Evolutionary conservation across 2,113 vertebrate genomes (phyloP).

Genomic region (Mellivora capensis): DNA sequence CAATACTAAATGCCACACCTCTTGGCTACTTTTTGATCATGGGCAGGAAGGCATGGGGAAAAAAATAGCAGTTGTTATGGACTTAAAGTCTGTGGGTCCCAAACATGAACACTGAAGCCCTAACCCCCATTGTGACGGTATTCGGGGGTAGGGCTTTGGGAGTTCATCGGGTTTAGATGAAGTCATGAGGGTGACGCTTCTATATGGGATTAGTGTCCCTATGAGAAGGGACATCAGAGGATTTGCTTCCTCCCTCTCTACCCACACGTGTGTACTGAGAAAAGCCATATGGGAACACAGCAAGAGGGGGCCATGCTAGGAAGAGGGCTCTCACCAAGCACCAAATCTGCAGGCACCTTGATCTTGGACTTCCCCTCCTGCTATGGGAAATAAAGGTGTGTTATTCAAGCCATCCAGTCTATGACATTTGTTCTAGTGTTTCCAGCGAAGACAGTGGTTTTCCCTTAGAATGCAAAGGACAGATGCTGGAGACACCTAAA

Average conservation of each 20-base stretch:
- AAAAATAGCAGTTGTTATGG: neutral
- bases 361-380: neutral
- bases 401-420: neutral
- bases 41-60: neutral
- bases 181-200: neutral
- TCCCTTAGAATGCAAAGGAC: neutral
- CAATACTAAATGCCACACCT: neutral
- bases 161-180: neutral
- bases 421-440: neutral
- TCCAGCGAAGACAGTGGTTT: neutral
- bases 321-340: neutral
- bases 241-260: neutral
- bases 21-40: neutral
- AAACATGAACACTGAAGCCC: neutral
- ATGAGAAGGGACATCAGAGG: neutral
- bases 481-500: neutral
- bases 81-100: neutral
- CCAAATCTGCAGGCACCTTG: neutral
- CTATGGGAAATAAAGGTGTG: neutral
- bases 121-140: neutral
- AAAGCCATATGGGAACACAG: neutral
- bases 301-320: neutral
- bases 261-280: neutral
- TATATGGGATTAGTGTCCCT: neutral
- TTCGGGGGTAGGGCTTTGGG: neutral